Evolutionary conservation across 2,797 vertebrate genomes (phyloP).

Genomic region (Podarcis siculus): DNA sequence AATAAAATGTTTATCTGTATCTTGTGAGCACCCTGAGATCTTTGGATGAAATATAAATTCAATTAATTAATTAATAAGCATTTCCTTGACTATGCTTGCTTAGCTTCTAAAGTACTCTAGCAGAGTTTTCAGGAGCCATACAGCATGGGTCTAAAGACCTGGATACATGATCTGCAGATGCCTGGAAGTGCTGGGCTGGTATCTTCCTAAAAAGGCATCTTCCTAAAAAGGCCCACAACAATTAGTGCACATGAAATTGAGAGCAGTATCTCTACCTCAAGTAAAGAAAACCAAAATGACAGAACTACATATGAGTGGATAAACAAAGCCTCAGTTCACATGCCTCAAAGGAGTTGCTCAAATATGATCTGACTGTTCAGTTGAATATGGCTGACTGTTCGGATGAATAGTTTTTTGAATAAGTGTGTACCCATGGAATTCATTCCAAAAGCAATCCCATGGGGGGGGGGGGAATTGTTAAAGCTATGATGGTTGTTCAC

Average conservation of each 20-base stretch:
- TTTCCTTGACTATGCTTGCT: not conserved
- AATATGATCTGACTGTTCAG: not conserved
- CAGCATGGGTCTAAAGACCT: not conserved
- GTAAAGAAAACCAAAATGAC: not conserved
- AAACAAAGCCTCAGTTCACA: not conserved
- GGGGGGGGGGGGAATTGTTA: not conserved
- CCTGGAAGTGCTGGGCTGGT: not conserved
- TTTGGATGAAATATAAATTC: too few relatives aligned
- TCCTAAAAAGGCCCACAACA: not conserved
- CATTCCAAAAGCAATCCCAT: not conserved
- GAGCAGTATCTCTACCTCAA: not conserved
- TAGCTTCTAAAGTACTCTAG: not conserved
- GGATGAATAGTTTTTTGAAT: not conserved
- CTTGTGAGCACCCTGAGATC: too few relatives aligned
- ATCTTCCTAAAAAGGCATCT: not conserved
- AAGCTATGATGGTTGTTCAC: not conserved
- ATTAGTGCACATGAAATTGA: too few relatives aligned
- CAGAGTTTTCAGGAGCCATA: not conserved
- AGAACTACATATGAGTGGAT: not conserved
- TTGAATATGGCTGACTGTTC: not conserved
- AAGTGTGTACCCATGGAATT: not conserved
- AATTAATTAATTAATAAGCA: too few relatives aligned
- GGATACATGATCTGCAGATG: too few relatives aligned
- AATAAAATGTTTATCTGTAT: not conserved
- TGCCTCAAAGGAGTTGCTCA: not conserved